phyloP scores from a whole-genome alignment of 2,113 vertebrate species.

The Spea multiplicata region DNA sequence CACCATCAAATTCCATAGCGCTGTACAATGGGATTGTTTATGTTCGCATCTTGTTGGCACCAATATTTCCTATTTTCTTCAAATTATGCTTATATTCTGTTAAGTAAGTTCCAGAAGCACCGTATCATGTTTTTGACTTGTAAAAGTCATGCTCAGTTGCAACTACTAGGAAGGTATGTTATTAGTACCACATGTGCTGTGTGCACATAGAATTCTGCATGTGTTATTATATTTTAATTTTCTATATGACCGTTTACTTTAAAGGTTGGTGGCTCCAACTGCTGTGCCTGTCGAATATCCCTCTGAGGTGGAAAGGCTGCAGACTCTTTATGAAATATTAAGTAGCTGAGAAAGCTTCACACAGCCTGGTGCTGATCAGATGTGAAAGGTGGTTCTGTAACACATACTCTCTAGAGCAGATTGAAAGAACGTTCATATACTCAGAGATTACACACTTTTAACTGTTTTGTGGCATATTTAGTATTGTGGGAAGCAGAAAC shows the following conservation, averaged over 20 bases:
- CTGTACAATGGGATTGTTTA: no score
- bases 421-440: background rate
- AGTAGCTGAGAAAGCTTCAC: slow-evolving; percentile 44
- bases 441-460: background rate
- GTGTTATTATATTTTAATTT: rapidly evolving
- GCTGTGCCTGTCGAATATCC: slow-evolving; percentile 9
- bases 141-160: no score
- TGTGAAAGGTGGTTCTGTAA: slow-evolving; percentile 47
- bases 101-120: no score
- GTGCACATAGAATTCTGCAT: background rate
- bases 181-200: no score
- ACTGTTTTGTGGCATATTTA: background rate
- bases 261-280: background rate
- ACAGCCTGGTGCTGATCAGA: slow-evolving; percentile 38
- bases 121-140: no score
- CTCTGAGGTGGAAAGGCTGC: slow-evolving; percentile 24
- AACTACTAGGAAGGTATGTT: no score
- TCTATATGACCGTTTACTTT: background rate
- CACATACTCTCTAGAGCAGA: slow-evolving; percentile 25
- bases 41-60: no score
- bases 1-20: no score
- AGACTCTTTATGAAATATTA: slow-evolving; percentile 43
- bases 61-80: no score
- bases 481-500: no score
- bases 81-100: no score